Conservation (phyloP, 2,797 vertebrate species). For the Poeciliopsis paucimaculata region DNA sequence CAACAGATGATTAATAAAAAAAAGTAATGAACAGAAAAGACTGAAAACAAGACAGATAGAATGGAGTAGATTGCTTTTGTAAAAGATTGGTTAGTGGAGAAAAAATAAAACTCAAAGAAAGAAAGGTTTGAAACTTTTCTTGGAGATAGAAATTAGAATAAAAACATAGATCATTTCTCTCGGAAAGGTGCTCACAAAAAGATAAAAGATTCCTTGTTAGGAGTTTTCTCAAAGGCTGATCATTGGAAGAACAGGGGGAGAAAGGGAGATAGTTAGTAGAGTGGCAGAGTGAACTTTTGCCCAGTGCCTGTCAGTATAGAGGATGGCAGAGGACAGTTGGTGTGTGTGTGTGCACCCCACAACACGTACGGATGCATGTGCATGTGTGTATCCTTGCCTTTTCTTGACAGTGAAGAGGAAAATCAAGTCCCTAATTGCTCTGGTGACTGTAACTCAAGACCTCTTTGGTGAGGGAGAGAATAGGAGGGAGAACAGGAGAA, state of each 20-base stretch:
- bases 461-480: slow-evolving; percentile 41
- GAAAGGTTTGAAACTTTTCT: slow-evolving; percentile 44
- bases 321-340: slow-evolving; percentile 33
- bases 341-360: slow-evolving; percentile 28
- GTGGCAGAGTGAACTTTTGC: slow-evolving; percentile 71
- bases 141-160: slow-evolving; percentile 27
- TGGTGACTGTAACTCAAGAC: slow-evolving; percentile 68
- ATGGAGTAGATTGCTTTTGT: slow-evolving; percentile 2
- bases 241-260: slow-evolving; percentile 28
- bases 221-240: slow-evolving; percentile 55
- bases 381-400: slow-evolving; percentile 43
- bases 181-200: slow-evolving; percentile 26
- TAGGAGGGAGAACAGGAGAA: slow-evolving; percentile 23
- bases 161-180: slow-evolving; percentile 32
- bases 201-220: slow-evolving; percentile 54
- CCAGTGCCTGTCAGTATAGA: slow-evolving; percentile 67
- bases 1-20: too few species aligned
- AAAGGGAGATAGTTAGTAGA: slow-evolving; percentile 66
- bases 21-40: slow-evolving; percentile 15
- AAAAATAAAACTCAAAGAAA: slow-evolving; percentile 33
- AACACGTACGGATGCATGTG: slow-evolving; percentile 7
- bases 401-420: slow-evolving; percentile 70
- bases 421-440: slow-evolving; percentile 77
- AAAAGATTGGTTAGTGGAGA: slow-evolving; percentile 20
- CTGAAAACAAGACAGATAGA: slow-evolving; percentile 13